Evolutionary conservation across 2,888 invertebrate species (phyloP), one percentile per base, ranked within the genome.

Genomic region (Poecilobothrus nobilitatus): DNA sequence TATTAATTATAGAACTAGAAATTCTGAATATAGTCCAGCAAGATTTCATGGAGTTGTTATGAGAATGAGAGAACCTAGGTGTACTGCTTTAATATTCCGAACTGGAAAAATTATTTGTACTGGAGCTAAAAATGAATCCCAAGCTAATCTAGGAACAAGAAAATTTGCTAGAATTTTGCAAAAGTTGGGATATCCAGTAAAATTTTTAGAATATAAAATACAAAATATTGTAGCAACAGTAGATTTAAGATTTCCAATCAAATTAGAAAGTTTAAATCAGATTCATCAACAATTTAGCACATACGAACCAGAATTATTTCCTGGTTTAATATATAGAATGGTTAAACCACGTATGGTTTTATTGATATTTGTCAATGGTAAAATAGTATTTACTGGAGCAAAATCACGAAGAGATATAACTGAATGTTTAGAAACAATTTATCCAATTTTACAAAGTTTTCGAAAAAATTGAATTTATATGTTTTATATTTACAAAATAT

Each of bases 341-440:
- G 93, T 98, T 63, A 91, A 94, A 76, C 98, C 98, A 0, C 88
- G 95, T 74, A 90, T 99, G 73, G 98, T 98, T 0, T 83, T 99
- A 72, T 84, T 99, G 15, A 97, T 99, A 80, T 99, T 99, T 84
- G 98, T 99, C 1, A 98, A 97, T 81, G 99, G 99, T 68, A 99
- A 99, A 87, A 90, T 99, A 73, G 98, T 99, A 1, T 90, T 99
- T 72, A 99, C 98, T 77, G 87, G 87, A 73, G 97, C 95, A 41
- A 98, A 97, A 84, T 90, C 91, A 66, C 86, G 96, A 73, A 87
- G 88, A 77, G 96, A 97, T 78, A 92, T 98, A 64, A 90, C 91
- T 80, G 96, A 97, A 78, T 95, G 97, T 20, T 86, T 98, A 75
- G 93, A 94, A 75, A 94, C 94, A 77, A 97, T 98, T 77, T 95